Base-by-base conservation (phyloP, 2,888 invertebrate genomes). In the Noctua comes region DNA sequence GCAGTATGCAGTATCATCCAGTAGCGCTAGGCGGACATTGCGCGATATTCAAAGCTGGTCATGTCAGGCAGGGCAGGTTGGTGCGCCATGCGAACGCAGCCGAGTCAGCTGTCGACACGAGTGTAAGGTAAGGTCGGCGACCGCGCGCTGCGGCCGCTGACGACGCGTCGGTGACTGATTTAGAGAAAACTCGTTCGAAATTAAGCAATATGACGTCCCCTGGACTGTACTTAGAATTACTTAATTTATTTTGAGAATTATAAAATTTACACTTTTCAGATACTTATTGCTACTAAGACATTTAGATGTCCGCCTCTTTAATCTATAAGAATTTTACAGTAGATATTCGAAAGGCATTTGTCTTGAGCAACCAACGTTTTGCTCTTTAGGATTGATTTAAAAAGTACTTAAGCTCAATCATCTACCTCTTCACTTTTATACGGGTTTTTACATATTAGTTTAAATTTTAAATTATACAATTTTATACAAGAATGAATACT, bases 401-500 rank as follows among this genome's bases (percentile, higher is more conserved):
- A 85, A 95, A 94, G 96, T 96, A 96, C 96, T 96, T 96, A 96
- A 96, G 96, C 96, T 96, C 95, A 96, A 96, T 95, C 94, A 96
- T 94, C 95, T 96, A 97, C 96, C 96, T 96, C 96, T 96, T 96
- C 96, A 96, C 96, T 96, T 96, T 96, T 96, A 96, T 96, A 96
- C 96, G 97, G 97, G 96, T 97, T 96, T 96, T 94, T 96, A 96
- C 96, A 96, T 95, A 96, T 95, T 96, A 96, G 96, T 96, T 96
- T 96, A 97, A 84, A 86, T 84, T 84, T 84, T 84, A 84, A 85
- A 97, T 96, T 96, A 96, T 97, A 97, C 96, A 97, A 95, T 95
- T 86, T 85, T 96, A 96, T 95, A 96, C 95, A 96, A 94, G 95
- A 96, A 95, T 94, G 90, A 97, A 97, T 97, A 97, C 96, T 97